These are phyloP conservation scores for Alosa sapidissima DNA, from an alignment of 2,797 vertebrate genomes.

Conservation along the genomic window DNA sequence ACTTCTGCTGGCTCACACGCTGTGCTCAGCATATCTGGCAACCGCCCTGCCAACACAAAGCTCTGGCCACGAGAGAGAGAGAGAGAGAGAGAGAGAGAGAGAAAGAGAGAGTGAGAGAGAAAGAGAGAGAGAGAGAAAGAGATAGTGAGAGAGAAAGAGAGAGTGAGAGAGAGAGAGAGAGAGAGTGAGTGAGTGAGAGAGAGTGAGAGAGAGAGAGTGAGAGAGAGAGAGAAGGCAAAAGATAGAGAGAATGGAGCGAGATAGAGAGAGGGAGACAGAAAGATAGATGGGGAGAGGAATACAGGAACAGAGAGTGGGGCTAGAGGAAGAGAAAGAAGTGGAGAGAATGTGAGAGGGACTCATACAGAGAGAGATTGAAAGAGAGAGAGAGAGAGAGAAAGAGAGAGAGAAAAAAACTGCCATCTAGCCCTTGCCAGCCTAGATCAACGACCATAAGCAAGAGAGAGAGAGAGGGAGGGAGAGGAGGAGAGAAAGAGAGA, in stretches of 20 bases:
- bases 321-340: background rate
- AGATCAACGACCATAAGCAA: background rate
- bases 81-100: background rate
- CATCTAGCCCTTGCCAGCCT: background rate
- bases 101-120: too few species aligned
- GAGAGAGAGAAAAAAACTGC: background rate
- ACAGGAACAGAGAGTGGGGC: background rate
- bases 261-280: background rate
- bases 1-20: slow-evolving; percentile 48
- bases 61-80: slow-evolving; percentile 9
- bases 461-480: background rate
- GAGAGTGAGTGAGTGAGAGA: too few species aligned
- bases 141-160: too few species aligned
- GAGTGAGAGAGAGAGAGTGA: too few species aligned
- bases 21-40: slow-evolving; percentile 60
- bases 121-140: too few species aligned
- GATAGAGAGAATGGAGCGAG: too few species aligned
- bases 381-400: background rate
- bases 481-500: background rate
- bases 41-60: slow-evolving; percentile 43
- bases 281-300: background rate
- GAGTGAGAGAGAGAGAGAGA: too few species aligned
- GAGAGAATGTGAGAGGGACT: background rate
- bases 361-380: too few species aligned
- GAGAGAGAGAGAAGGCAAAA: too few species aligned